Conservation (phyloP, 2,888 invertebrate species). For the Melanotus villosus region DNA sequence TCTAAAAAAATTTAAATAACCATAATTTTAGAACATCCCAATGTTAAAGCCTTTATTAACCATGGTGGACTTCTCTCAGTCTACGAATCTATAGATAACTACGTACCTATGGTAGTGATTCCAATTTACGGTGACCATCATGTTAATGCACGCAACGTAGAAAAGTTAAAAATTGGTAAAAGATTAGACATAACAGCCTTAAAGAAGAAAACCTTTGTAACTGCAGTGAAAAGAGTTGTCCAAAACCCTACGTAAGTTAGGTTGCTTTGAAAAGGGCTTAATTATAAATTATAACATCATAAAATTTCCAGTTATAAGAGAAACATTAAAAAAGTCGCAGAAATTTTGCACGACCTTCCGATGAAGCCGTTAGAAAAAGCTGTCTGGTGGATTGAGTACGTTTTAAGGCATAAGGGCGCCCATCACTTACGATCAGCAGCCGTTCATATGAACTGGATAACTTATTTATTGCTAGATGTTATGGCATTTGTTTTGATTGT, state of each 20-base stretch:
- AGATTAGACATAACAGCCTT: slow-evolving; percentile 25
- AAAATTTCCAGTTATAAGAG: slow-evolving; percentile 39
- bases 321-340: slow-evolving; percentile 25
- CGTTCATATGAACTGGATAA: slow-evolving; percentile 58
- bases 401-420: slow-evolving; percentile 62
- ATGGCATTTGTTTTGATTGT: slow-evolving; percentile 8
- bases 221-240: slow-evolving; percentile 29
- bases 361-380: slow-evolving; percentile 58
- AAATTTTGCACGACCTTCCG: slow-evolving; percentile 48
- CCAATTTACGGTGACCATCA: slow-evolving; percentile 47
- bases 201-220: slow-evolving; percentile 25
- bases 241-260: slow-evolving; percentile 36
- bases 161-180: slow-evolving; percentile 43
- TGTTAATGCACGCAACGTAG: slow-evolving; percentile 33
- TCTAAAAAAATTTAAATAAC: no score
- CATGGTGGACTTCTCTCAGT: slow-evolving; percentile 43
- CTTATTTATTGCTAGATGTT: slow-evolving; percentile 36
- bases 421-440: slow-evolving; percentile 63
- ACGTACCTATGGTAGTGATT: slow-evolving; percentile 43
- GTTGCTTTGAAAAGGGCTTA: neutral
- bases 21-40: slow-evolving; percentile 52
- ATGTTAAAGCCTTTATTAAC: slow-evolving; percentile 45
- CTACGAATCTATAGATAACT: slow-evolving; percentile 38
- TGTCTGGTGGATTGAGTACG: slow-evolving; percentile 63
- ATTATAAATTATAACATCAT: neutral